A percentile compares a stretch with the other conserved stretches of the same genome.
Evolutionary conservation across 2,113 vertebrate genomes (phyloP).

Genomic region (Neotragus pygmaeus): DNA sequence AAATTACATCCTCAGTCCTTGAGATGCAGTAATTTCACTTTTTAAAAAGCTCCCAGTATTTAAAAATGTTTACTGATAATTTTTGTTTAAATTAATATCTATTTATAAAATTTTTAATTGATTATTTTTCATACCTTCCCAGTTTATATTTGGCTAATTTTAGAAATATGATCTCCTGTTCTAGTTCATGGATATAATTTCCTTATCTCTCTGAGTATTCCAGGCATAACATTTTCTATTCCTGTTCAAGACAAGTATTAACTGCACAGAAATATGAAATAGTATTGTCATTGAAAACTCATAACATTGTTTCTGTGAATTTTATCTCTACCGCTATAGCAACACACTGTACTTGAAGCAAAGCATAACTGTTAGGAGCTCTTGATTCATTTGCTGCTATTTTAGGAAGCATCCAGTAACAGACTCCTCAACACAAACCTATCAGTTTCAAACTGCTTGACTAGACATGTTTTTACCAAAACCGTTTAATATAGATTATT

Average conservation of each 20-base stretch:
- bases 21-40: neutral
- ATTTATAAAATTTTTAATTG: neutral
- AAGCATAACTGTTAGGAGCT: neutral
- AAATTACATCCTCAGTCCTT: neutral
- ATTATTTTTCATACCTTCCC: neutral
- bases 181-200: neutral
- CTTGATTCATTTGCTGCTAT: constrained; percentile 8
- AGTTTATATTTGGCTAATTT: neutral
- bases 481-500: neutral
- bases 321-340: neutral
- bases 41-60: neutral
- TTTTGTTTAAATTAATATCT: neutral
- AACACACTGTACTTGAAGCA: neutral
- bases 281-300: neutral
- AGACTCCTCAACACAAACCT: neutral
- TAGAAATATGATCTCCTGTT: neutral
- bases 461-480: neutral
- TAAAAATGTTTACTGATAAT: neutral
- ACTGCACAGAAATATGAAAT: neutral
- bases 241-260: neutral
- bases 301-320: neutral
- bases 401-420: constrained; percentile 3
- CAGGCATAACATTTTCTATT: neutral
- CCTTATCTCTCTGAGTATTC: neutral
- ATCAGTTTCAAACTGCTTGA: neutral